Evolutionary conservation across 2,888 invertebrate genomes (phyloP), one percentile per base, ranked within the genome.

Genomic region (Polymixis lichenea): DNA sequence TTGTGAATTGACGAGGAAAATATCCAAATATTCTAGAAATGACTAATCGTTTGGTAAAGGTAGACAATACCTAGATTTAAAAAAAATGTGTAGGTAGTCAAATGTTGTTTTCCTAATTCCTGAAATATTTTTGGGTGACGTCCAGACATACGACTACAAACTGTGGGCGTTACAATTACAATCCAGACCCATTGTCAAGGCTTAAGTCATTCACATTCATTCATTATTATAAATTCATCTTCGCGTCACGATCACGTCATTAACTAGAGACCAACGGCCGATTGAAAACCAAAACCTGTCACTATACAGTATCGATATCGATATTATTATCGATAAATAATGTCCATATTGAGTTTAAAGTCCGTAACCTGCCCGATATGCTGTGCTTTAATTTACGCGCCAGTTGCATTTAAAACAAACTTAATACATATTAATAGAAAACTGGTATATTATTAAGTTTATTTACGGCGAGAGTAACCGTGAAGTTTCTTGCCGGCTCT

Each of bases 261-360:
- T 15, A 46, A 9, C 17, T 8, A 66, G 19, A 66, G 9, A 32
- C 7, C 0, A 32, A 55, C 7, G 11, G 7, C 8, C 11, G 49
- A 19, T 66, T n/a, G 2, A 11, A n/a, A 58, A 15, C 7, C 5
- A 8, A 15, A 62, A 53, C 13, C 6, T n/a, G 17, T 11, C 11
- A 19, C 0, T n/a, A n/a, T 22, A 22, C 51, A 28, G 1, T 60
- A 38, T 69, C 69, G 62, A 71, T 61, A 56, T 72, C 78, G 69
- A 83, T 61, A 77, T 28, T 25, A 32, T 38, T 32, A 62, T 83
- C 78, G 66, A 77, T 77, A 62, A 66, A 70, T 32, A 28, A 25
- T 64, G 38, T n/a, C 43, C 62, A 46, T 60, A 67, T 38, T 17
- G 43, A 56, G 71, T 64, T 53, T 68, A 84, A 74, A 82, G 71